Base-by-base conservation (phyloP, 1,140 invertebrate genomes). In the Palaemon carinicauda region DNA sequence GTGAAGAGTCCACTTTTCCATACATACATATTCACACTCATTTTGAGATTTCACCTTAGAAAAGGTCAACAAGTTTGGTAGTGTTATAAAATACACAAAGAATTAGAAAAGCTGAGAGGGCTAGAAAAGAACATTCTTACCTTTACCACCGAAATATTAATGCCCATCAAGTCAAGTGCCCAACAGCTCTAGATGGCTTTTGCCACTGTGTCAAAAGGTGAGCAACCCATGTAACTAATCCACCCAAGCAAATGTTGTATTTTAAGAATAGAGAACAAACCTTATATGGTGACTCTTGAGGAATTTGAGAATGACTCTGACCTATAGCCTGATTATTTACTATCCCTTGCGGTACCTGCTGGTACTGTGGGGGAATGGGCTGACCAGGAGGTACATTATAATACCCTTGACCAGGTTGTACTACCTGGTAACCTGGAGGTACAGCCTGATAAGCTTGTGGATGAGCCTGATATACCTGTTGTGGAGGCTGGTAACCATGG, bases 401-500 rank as follows among this genome's bases (percentile, higher is more conserved):
- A 41, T 88, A 87, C 41, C 81, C 83, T 29, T 87, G 84, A 24
- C 79, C 84, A 24, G 87, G 88, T 3, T 82, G 88, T 3, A 78
- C 77, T 21, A 54, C 77, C 53, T 89, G 88, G 27, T 88, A 84
- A 50, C 83, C 79, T 27, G 81, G 87, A 1, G 73, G 80, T 4
- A 33, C 74, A 31, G 74, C 80, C 60, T 88, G 87, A 15, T 80
- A 88, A 3, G 74, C 87, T 21, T 89, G 88, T n/a, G 88, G 88
- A 33, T 81, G 85, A 50, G 88, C 81, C 54, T 90, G 89, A 79
- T 90, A 87, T 19, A 87, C 89, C 77, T 86, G 83, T 24, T 75
- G 82, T 33, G 56, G 52, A 29, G 69, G 29, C 52, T 80, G 86
- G 73, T 88, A 78, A 19, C 85, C 87, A 31, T 84, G 82, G 12